Percentiles rank a stretch among this genome's conserved stretches.
Conservation (phyloP, 1,140 invertebrate species). For the Lineus longissimus region DNA sequence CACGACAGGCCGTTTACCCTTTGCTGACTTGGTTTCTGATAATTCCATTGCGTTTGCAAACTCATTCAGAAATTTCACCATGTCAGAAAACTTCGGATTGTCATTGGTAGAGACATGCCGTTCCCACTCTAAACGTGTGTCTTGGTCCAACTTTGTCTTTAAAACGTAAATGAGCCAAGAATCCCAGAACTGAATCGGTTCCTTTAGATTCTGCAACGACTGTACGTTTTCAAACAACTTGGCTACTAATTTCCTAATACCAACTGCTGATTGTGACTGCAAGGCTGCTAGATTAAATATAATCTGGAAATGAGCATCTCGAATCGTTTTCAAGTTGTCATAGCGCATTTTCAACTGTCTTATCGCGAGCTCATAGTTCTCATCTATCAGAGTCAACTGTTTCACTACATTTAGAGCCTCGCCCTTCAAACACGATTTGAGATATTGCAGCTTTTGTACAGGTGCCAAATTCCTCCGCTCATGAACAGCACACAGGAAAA, state of each 20-base stretch:
- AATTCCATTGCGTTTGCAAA: neutral
- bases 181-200: neutral
- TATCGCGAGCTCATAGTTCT: neutral
- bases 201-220: neutral
- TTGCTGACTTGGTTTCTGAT: neutral
- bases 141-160: neutral
- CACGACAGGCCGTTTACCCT: neutral
- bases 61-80: neutral
- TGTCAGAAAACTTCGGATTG: neutral
- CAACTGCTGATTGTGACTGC: neutral
- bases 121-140: slow-evolving; percentile 2
- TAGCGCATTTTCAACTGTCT: neutral
- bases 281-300: neutral
- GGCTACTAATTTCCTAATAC: neutral
- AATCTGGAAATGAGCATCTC: neutral
- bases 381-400: too few relatives aligned
- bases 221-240: neutral
- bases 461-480: neutral
- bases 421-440: too few relatives aligned
- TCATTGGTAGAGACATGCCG: neutral
- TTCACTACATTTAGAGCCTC: too few relatives aligned
- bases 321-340: neutral
- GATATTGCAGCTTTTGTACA: too few relatives aligned
- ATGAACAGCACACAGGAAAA: too few relatives aligned
- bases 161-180: neutral